Evolutionary conservation across 1,140 invertebrate genomes (phyloP).

Genomic region (Carposina sasakii): DNA sequence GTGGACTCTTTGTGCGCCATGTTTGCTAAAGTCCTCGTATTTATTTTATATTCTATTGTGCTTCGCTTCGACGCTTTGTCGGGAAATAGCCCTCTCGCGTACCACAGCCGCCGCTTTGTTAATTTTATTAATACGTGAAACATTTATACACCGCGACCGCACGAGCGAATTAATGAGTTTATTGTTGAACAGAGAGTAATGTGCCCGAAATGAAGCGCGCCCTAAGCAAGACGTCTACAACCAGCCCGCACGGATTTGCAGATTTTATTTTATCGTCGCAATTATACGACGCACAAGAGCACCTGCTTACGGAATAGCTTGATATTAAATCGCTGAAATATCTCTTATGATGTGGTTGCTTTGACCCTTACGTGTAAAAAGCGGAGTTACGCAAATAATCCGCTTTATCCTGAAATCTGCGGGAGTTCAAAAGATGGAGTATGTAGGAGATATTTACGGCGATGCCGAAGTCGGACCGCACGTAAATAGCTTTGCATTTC

Average conservation of each 20-base stretch:
- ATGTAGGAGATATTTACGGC: conserved; percentile 36
- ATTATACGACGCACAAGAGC: no score
- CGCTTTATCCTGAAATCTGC: conserved; percentile 26
- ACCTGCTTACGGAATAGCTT: conserved; percentile 34
- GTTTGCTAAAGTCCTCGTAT: conserved; percentile 68
- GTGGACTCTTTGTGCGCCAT: conserved; percentile 61
- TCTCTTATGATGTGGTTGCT: conserved; percentile 15
- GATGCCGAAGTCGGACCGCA: conserved; percentile 39
- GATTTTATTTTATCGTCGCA: conserved; percentile 52
- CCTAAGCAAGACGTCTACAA: conserved; percentile 43
- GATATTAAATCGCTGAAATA: conserved; percentile 27
- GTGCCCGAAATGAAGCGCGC: conserved; percentile 52
- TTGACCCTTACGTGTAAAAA: conserved; percentile 1
- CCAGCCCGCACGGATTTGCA: conserved; percentile 39
- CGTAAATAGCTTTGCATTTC: conserved; percentile 50
- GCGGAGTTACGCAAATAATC: conserved; percentile 38
- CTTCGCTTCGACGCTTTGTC: conserved; percentile 59
- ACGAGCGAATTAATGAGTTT: conserved; percentile 65
- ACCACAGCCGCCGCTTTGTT: conserved; percentile 62
- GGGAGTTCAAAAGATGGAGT: conserved; percentile 33
- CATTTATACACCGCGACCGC: conserved; percentile 68
- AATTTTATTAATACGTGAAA: conserved; percentile 72
- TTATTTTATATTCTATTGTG: conserved; percentile 70
- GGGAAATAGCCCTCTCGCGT: conserved; percentile 54
- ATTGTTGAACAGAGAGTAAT: conserved; percentile 64